Evolutionary conservation across 2,797 vertebrate species (phyloP).

Genomic region (Synaphobranchus kaupii): DNA sequence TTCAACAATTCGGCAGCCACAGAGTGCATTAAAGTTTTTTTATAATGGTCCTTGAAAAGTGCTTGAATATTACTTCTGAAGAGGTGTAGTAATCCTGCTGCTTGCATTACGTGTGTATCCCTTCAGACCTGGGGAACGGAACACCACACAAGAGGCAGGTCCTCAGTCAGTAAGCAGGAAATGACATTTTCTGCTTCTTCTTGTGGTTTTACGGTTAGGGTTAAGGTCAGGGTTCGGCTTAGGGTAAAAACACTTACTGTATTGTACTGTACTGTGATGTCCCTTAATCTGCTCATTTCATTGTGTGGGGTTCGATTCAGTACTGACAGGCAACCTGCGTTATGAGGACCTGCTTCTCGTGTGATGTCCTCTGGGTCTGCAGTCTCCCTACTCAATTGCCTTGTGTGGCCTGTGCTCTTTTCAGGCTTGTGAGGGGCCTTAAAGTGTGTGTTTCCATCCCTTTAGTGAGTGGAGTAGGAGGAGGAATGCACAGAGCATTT

Average conservation of each 20-base stretch:
- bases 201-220: neutral
- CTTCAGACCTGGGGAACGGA: neutral
- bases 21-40: too few species aligned
- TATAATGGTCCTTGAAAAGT: too few species aligned
- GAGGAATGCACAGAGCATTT: slow-evolving; percentile 4
- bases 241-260: neutral
- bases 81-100: neutral
- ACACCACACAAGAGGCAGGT: neutral
- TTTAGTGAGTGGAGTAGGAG: neutral
- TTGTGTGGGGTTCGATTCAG: neutral
- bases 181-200: neutral
- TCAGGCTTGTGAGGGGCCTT: slow-evolving; percentile 14
- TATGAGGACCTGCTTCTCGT: neutral
- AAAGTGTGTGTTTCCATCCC: neutral
- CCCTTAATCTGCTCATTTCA: neutral
- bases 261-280: neutral
- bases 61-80: neutral
- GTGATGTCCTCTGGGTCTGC: neutral
- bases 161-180: neutral
- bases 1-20: neutral
- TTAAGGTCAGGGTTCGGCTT: neutral
- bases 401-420: slow-evolving; percentile 7
- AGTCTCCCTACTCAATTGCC: neutral
- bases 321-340: neutral
- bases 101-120: neutral